Base-by-base conservation (phyloP, 2,888 invertebrate species). In the Polydrusus cervinus region DNA sequence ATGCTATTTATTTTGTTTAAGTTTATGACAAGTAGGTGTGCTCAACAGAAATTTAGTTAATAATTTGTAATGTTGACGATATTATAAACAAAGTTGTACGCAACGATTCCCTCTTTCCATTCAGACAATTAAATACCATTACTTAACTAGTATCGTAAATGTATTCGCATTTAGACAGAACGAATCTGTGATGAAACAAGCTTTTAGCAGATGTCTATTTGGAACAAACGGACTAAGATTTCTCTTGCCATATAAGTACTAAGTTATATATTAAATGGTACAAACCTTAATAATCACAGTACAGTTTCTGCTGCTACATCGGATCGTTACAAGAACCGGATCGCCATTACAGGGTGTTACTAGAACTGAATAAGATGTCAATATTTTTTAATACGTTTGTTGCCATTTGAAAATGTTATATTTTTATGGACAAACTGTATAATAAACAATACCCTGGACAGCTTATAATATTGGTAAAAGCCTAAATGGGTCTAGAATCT, bases 201-300 rank as follows among this genome's bases (percentile, higher is more conserved):
- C 57, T 60, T 60, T 60, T 38, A 60, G 57, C 57, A 60, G 57
- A 60, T 60, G 57, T 60, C 57, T 60, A 60, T 60, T 60, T 38
- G 16, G 57, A 60, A 60, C 38, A 60, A 55, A 55, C 55, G 55
- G 38, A 18, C 57, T 16, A 60, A 60, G 57, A 60, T 60, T 60
- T 60, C 57, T 60, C 57, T 38, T 16, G 38, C 57, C 57, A 40
- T 60, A 60, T 60, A 60, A 60, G 57, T 38, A 60, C 38, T 38
- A 55, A 30, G 57, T 60, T 60, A 60, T 60, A 60, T 60, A 60
- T 38, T 60, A 60, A 60, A 38, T 60, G 38, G 57, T 38, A 60
- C 57, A 38, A 60, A 60, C 57, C 57, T 60, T 38, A 60, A 40
- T 40, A 60, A 38, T 18, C 57, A 60, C 16, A 40, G 57, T 38